Evolutionary conservation across 1,140 invertebrate species (phyloP).

Genomic region (Helicoverpa armigera): DNA sequence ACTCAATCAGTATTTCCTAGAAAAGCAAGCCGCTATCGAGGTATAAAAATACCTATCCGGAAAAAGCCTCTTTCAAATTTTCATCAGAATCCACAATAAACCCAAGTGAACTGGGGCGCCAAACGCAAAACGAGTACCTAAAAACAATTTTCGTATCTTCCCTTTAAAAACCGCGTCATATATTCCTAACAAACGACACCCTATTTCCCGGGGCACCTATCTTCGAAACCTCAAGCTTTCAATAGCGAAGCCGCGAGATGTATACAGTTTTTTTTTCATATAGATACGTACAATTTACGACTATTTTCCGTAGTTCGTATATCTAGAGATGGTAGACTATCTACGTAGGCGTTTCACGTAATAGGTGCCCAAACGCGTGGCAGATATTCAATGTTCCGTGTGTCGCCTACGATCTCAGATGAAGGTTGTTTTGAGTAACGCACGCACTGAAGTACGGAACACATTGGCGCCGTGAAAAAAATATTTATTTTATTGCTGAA

Average conservation of each 20-base stretch:
- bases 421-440: conserved; percentile 30
- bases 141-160: conserved; percentile 41
- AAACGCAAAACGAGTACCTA: conserved; percentile 35
- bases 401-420: conserved; percentile 34
- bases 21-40: background rate
- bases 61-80: conserved; percentile 42
- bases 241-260: conserved; percentile 42
- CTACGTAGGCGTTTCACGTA: conserved; percentile 48
- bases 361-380: conserved; percentile 47
- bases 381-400: conserved; percentile 44
- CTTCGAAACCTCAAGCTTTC: conserved; percentile 45
- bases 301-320: conserved; percentile 52
- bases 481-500: conserved; percentile 16
- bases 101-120: conserved; percentile 7
- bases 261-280: conserved; percentile 45
- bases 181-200: conserved; percentile 38
- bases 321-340: conserved; percentile 47
- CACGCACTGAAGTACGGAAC: conserved; percentile 28
- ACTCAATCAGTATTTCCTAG: conserved; percentile 5
- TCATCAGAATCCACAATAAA: conserved; percentile 37
- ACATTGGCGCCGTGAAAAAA: background rate
- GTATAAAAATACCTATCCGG: conserved; percentile 20
- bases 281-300: conserved; percentile 52
- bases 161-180: conserved; percentile 40
- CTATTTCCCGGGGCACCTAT: conserved; percentile 49